Percentiles rank a stretch among this genome's conserved stretches.
Conservation (phyloP, 2,797 vertebrate species). For the Astyanax mexicanus region DNA sequence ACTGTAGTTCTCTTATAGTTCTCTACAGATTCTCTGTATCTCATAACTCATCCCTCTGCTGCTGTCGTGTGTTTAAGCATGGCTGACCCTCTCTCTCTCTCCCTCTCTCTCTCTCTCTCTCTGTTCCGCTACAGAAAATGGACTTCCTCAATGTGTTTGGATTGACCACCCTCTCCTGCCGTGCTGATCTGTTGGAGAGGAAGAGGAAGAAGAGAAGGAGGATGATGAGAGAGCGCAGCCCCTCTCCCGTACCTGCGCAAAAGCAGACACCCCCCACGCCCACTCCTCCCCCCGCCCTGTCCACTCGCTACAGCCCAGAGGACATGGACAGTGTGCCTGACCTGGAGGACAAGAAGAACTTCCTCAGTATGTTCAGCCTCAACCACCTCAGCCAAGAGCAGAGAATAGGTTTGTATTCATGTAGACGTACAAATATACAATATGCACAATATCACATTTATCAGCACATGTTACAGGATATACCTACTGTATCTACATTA, state of each 20-base stretch:
- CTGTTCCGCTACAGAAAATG: constrained; percentile 88
- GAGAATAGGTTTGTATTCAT: constrained; percentile 82
- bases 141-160: constrained; percentile 91
- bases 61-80: not conserved
- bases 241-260: constrained; percentile 83
- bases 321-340: constrained; percentile 95
- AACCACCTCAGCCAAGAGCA: constrained; percentile 91
- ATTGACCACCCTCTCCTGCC: constrained; percentile 89
- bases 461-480: too few relatives aligned
- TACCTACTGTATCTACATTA: too few relatives aligned
- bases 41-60: not conserved
- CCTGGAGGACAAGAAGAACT: constrained; percentile 95
- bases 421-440: constrained; percentile 13
- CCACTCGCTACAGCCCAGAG: constrained; percentile 92
- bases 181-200: constrained; percentile 89
- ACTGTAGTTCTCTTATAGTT: constrained; percentile 19
- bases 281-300: constrained; percentile 72
- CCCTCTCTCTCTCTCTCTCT: constrained; percentile 84
- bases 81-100: constrained; percentile 60
- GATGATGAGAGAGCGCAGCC: constrained; percentile 93
- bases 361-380: constrained; percentile 94
- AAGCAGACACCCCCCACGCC: constrained; percentile 76
- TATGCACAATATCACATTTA: not conserved
- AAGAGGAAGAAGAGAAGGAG: constrained; percentile 91
- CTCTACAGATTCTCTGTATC: not conserved